Evolutionary conservation across 2,888 invertebrate genomes (phyloP), one percentile per base, ranked within the genome.

Genomic region (Cremastinae sp.): DNA sequence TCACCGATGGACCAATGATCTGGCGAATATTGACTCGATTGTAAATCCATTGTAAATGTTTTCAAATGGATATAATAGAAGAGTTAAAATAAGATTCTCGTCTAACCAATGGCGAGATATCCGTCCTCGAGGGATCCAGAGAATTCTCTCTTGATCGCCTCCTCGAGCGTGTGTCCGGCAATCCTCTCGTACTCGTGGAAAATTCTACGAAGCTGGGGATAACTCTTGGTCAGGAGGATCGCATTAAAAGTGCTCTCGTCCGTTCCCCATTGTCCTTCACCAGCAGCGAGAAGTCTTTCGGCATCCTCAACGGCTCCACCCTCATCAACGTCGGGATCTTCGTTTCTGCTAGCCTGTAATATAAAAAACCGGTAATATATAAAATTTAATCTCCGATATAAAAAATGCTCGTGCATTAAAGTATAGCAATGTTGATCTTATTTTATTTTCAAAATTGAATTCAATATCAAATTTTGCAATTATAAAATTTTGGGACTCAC

Each of bases 231-330:
- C 80, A 96, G 95, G 64, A 98, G 91, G 62, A 97, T 93, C 82
- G 94, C 93, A 89, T 97, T 96, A 91, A 98, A 97, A 62, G 93
- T 93, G 1, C 96, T 95, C 90, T 97, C 97, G 86, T 97, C 96
- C 0, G 97, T 97, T 65, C 97, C 96, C 81, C 96, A 88, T 75
- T 91, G 90, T 1, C 92, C 90, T 83, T 93, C 92, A 20, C 96
- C 96, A 64, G 96, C 96, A 86, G 93, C 92, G 2, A 95, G 90
- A 70, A 96, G 90, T 83, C 93, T 94, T 87, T 96, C 93, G 4
- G 97, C 98, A 90, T 97, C 97, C 81, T 93, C 92, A 65, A 94
- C 91, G 8, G 97, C 98, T 79, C 91, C 91, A 0, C 91, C 91
- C 47, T 92, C 92, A 88, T 98, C 95, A 0, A 93, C 92, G 2